Evolutionary conservation across 2,888 invertebrate genomes (phyloP), one percentile per base, ranked within the genome.

Genomic region (Drepanosiphum platanoidis): DNA sequence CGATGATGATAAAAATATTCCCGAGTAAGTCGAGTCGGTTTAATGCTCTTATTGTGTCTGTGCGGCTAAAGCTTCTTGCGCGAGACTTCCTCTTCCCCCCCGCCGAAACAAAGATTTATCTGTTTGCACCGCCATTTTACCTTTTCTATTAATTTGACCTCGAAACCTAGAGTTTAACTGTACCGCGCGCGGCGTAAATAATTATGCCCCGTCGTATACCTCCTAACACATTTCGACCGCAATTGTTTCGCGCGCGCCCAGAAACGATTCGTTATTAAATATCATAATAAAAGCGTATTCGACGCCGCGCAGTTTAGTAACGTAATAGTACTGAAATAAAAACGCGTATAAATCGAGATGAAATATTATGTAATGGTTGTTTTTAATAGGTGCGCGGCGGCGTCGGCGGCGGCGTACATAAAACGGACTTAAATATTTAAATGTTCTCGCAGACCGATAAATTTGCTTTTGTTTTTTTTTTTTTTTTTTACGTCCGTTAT

Each of bases 111-210:
- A 64, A 64, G 64, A 64, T 64, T 64, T 64, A 64, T 64, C 13
- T 64, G 13, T 64, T 64, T 30, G 13, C 3, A 13, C 64, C 11
- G 30, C 61, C 27, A 13, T 64, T 64, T 64, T 30, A 11, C 64
- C 13, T 64, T 64, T 64, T 64, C 30, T 64, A 64, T 64, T 30
- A 64, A 64, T 64, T 30, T 64, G 64, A 64, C 64, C 64, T 64
- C 2, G 13, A 13, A 27, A 27, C 11, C 27, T 13, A 13, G 13
- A 3, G 64, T 30, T 27, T 27, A 27, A 30, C 22, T 61, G n/a
- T 9, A 61, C 27, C n/a, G 27, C 11, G 22, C 27, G 5, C 30
- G 30, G 1, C 30, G 11, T 27, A 27, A 27, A 9, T n/a, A n/a
- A n/a, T 64, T 64, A 64, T 13, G 9, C 30, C 30, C 64, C 5